These are phyloP conservation scores for Chaenodraco wilsoni DNA, from an alignment of 2,797 vertebrate genomes.

Conservation along the genomic window DNA sequence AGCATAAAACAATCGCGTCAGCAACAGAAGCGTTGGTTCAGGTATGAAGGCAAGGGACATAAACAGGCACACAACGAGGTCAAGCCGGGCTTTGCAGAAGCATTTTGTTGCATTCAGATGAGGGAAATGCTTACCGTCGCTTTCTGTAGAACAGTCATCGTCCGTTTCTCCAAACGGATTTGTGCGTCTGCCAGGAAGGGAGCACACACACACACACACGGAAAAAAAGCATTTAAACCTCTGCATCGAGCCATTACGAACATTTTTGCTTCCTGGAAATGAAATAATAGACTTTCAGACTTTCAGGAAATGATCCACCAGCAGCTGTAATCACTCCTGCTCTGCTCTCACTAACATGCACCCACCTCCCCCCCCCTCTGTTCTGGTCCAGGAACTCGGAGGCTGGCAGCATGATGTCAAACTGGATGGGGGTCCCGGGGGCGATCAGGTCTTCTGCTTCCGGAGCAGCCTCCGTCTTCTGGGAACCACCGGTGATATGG, in stretches of 20 bases:
- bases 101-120: slow-evolving; percentile 11
- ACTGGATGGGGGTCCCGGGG: slow-evolving; percentile 96
- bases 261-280: slow-evolving; percentile 56
- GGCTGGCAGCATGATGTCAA: slow-evolving; percentile 94
- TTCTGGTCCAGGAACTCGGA: slow-evolving; percentile 96
- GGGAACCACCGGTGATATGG: slow-evolving; percentile 51
- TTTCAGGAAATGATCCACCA: slow-evolving; percentile 52
- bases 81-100: neutral
- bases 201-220: neutral
- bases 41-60: neutral
- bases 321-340: neutral
- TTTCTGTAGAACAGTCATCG: slow-evolving; percentile 78
- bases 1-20: neutral
- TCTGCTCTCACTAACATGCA: slow-evolving; percentile 24
- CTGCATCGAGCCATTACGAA: slow-evolving; percentile 39
- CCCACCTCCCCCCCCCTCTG: slow-evolving; percentile 86
- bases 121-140: slow-evolving; percentile 83
- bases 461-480: slow-evolving; percentile 67
- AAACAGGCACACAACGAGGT: neutral
- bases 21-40: neutral
- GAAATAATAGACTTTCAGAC: slow-evolving; percentile 17
- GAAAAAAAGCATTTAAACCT: slow-evolving; percentile 52
- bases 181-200: slow-evolving; percentile 85
- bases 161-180: slow-evolving; percentile 97
- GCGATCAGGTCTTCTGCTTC: slow-evolving; percentile 89